Percentiles rank a stretch among this genome's conserved stretches.
These are phyloP conservation scores for Tupaia tana DNA, from an alignment of 2,113 vertebrate genomes.

Conservation along the genomic window DNA sequence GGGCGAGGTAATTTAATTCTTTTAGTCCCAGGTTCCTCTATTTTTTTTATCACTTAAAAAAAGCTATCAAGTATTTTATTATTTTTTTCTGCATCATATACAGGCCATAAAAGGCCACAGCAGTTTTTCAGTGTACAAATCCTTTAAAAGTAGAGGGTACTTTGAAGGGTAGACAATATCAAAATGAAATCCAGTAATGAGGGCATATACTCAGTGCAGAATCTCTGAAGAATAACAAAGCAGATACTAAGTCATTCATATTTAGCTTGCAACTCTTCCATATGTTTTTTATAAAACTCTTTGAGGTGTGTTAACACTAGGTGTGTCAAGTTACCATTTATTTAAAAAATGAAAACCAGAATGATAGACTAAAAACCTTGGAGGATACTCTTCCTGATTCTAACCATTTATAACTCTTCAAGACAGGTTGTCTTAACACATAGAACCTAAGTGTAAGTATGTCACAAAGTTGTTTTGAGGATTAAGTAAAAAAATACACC, in stretches of 20 bases:
- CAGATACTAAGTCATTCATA: conserved; percentile 39
- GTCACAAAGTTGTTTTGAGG: background rate
- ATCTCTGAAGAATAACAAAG: conserved; percentile 61
- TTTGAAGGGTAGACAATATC: conserved; percentile 85
- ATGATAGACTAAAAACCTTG: conserved; percentile 19
- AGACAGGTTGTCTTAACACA: background rate
- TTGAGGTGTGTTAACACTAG: conserved; percentile 7
- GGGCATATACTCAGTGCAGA: conserved; percentile 83
- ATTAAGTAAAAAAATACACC: background rate
- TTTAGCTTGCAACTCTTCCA: conserved; percentile 18
- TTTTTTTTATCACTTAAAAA: conserved; percentile 81
- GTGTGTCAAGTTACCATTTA: conserved; percentile 17
- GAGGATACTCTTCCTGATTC: conserved; percentile 1
- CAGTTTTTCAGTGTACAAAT: conserved; percentile 90
- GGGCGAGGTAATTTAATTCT: background rate
- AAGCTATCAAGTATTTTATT: conserved; percentile 89
- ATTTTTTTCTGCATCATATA: conserved; percentile 91
- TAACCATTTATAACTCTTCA: background rate
- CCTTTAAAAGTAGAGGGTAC: conserved; percentile 89
- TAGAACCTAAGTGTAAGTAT: background rate
- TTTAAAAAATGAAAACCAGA: conserved; percentile 40
- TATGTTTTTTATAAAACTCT: conserved; percentile 18
- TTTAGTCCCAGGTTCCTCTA: background rate
- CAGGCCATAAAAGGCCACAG: conserved; percentile 92
- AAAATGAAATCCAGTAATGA: conserved; percentile 85